Conservation (phyloP, 2,888 invertebrate species). For the Acanthosepion pharaonis region DNA sequence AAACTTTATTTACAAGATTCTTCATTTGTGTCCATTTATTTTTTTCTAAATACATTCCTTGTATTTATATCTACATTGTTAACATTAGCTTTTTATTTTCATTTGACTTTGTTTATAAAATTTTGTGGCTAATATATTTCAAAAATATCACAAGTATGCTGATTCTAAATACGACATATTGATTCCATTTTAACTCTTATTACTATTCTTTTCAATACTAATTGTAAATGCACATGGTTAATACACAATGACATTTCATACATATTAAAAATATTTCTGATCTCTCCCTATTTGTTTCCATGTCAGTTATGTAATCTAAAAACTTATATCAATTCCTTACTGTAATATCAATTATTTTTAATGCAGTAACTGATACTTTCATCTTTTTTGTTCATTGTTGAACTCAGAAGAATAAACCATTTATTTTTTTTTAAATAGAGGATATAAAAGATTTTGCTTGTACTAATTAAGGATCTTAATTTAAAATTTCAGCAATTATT, state of each 20-base stretch:
- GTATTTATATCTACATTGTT: no score
- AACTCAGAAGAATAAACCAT: no score
- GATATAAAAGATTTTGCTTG: not conserved
- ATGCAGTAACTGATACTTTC: not conserved
- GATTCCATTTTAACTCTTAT: not conserved
- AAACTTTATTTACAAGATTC: not conserved
- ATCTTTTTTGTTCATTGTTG: no score
- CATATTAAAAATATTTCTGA: no score
- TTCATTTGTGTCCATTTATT: not conserved
- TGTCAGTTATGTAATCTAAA: no score
- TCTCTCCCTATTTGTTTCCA: no score
- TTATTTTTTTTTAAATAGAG: no score
- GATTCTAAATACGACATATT: not conserved
- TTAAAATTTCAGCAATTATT: not conserved
- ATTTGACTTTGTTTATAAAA: not conserved
- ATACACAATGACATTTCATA: no score
- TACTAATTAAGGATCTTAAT: not conserved
- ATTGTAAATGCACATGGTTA: no score
- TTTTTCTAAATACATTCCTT: no score
- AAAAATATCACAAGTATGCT: not conserved
- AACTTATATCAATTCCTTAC: not conserved
- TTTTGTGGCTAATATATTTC: not conserved
- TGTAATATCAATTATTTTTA: not conserved
- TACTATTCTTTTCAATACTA: not conserved
- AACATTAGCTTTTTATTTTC: no score